Evolutionary conservation across 2,113 vertebrate genomes (phyloP).

Genomic region (Petaurus breviceps): DNA sequence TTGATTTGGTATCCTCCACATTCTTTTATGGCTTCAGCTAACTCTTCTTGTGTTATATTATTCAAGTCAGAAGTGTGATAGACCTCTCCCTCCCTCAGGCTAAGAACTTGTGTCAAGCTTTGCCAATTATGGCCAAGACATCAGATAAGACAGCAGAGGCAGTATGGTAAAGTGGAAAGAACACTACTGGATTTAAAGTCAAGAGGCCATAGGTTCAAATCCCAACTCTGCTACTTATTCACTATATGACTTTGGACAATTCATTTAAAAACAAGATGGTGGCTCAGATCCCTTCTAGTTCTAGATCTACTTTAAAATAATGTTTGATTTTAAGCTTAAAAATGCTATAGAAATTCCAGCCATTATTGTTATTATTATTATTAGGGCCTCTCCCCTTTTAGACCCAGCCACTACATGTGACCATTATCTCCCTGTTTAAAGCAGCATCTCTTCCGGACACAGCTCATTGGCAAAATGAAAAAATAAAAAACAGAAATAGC

Average conservation of each 20-base stretch:
- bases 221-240: not conserved
- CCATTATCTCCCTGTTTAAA: not conserved
- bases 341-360: not conserved
- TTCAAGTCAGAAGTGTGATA: not conserved
- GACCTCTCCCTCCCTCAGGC: not conserved
- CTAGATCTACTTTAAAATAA: not conserved
- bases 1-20: not conserved
- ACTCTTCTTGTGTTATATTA: not conserved
- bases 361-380: not conserved
- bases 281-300: not conserved
- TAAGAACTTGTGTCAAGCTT: not conserved
- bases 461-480: not conserved
- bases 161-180: not conserved
- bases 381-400: not conserved
- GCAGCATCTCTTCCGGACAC: not conserved
- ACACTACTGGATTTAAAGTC: not conserved
- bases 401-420: not conserved
- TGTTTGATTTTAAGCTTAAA: not conserved
- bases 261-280: not conserved
- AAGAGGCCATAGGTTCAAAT: not conserved
- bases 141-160: not conserved
- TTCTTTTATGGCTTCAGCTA: not conserved
- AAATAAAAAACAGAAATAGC: not conserved
- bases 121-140: not conserved
- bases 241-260: not conserved